Evolutionary conservation across 2,797 vertebrate genomes (phyloP).

Genomic region (Anabacerthia variegaticeps): DNA sequence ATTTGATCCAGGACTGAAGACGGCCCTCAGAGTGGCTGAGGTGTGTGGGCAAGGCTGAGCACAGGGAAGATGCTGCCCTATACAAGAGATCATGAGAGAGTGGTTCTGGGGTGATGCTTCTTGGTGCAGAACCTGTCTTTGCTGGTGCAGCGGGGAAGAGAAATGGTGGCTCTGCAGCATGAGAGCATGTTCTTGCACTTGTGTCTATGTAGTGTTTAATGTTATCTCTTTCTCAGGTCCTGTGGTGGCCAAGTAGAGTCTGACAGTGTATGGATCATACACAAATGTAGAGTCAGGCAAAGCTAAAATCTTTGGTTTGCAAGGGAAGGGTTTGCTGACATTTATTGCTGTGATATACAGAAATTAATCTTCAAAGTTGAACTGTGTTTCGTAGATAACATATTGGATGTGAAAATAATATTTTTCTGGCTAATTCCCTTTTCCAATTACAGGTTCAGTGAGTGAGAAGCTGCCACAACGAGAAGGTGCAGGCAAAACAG

Average conservation of each 20-base stretch:
- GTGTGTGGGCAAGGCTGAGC: too few species aligned
- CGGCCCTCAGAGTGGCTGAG: not conserved
- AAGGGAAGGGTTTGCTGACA: not conserved
- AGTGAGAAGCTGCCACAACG: conserved; percentile 84
- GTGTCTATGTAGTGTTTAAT: not conserved
- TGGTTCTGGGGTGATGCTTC: fast-evolving
- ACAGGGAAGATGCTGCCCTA: not conserved
- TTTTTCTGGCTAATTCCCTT: not conserved
- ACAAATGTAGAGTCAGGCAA: not conserved
- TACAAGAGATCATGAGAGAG: fast-evolving
- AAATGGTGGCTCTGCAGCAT: not conserved
- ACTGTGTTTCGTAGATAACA: not conserved
- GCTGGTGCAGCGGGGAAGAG: not conserved
- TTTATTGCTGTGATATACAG: not conserved
- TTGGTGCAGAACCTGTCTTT: not conserved
- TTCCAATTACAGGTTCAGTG: conserved; percentile 81
- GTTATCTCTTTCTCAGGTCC: not conserved
- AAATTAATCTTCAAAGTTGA: not conserved
- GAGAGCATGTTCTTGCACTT: not conserved
- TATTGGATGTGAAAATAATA: not conserved
- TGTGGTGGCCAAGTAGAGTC: not conserved
- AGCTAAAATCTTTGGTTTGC: not conserved
- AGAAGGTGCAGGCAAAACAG: conserved; percentile 91
- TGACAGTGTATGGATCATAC: not conserved
- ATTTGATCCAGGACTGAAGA: not conserved